These are phyloP conservation scores for Mus minutoides DNA, from an alignment of 2,797 vertebrate species.

Conservation along the genomic window DNA sequence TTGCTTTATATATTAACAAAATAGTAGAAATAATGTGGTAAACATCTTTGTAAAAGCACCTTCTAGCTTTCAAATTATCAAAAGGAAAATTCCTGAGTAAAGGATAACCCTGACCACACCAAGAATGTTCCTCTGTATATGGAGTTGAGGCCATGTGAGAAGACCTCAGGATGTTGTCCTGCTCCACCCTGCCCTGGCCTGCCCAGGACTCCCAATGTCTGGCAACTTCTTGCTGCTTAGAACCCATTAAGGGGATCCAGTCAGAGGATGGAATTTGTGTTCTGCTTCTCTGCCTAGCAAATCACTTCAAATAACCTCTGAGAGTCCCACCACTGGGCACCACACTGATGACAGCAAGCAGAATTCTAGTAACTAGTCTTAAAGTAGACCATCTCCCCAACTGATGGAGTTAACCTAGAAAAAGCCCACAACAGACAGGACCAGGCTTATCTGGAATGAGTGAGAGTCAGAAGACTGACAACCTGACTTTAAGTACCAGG, in stretches of 20 bases:
- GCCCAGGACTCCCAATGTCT: background rate
- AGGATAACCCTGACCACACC: background rate
- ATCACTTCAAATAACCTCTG: background rate
- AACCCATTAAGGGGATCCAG: background rate
- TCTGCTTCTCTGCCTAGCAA: background rate
- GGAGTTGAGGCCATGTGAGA: background rate
- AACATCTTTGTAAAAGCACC: too few relatives aligned
- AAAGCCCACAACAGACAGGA: conserved; percentile 21
- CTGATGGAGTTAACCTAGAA: conserved; percentile 28
- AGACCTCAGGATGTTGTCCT: background rate
- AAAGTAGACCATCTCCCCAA: background rate
- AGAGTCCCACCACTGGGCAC: background rate
- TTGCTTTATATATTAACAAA: conserved; percentile 12
- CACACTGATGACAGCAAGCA: conserved; percentile 36
- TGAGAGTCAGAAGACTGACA: background rate
- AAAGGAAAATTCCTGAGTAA: too few relatives aligned
- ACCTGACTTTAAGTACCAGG: background rate
- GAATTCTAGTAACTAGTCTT: conserved; percentile 7
- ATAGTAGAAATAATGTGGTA: background rate
- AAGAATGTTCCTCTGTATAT: background rate
- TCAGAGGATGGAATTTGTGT: background rate
- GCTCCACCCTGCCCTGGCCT: background rate
- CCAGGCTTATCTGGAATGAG: background rate
- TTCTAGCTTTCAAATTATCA: too few relatives aligned
- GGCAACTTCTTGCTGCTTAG: background rate